Evolutionary conservation across 2,888 invertebrate species (phyloP).

Genomic region (Mimachlamys varia): DNA sequence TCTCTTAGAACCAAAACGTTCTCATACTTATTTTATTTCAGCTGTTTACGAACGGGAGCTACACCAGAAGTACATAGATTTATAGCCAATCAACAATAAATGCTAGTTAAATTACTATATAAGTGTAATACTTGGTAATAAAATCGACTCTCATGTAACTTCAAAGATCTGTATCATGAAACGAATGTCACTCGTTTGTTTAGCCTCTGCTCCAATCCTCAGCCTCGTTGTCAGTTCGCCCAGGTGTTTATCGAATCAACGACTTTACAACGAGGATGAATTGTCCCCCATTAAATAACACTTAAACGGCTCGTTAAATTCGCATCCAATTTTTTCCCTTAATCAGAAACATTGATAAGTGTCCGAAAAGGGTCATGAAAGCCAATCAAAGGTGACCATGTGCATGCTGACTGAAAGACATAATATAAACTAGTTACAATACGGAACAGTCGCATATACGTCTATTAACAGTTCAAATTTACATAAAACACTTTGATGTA

Average conservation of each 20-base stretch:
- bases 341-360: slow-evolving; percentile 8
- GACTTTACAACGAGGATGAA: neutral
- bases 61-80: neutral
- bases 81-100: neutral
- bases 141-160: neutral
- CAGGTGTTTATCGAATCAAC: slow-evolving; percentile 30
- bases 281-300: slow-evolving; percentile 12
- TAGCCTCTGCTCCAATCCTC: neutral
- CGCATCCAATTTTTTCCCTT: neutral
- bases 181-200: neutral
- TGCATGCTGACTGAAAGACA: neutral
- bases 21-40: neutral
- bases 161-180: neutral
- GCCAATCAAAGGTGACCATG: neutral
- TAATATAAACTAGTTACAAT: neutral
- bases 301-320: neutral
- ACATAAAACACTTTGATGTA: neutral
- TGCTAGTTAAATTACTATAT: neutral
- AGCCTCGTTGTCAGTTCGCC: neutral
- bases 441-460: neutral
- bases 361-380: neutral
- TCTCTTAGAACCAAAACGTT: neutral
- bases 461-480: neutral
- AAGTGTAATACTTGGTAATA: slow-evolving; percentile 4
- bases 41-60: neutral